Evolutionary conservation across 2,888 invertebrate species (phyloP).

Genomic region (Drosophila histrio): DNA sequence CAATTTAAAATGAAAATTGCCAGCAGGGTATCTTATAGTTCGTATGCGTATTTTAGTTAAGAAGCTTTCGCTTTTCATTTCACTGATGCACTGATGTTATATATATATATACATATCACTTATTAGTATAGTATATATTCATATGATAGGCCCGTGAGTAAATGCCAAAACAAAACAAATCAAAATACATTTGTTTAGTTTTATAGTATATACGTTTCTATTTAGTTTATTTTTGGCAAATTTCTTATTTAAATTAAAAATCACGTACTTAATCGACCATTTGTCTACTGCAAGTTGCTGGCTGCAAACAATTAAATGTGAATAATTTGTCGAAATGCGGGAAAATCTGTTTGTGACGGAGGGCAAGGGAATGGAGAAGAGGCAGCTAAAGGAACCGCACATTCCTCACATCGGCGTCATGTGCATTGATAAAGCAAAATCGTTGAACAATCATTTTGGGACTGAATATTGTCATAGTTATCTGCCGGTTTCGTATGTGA

Average conservation of each 20-base stretch:
- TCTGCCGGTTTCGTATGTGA: slow-evolving; percentile 93
- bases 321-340: neutral
- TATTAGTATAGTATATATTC: too few relatives aligned
- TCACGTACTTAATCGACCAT: neutral
- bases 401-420: slow-evolving; percentile 89
- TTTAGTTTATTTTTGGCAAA: neutral
- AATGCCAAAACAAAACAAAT: neutral
- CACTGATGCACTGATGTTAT: neutral
- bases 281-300: neutral
- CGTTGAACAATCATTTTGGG: slow-evolving; percentile 85
- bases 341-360: neutral
- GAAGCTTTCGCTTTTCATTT: neutral
- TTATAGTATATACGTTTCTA: neutral
- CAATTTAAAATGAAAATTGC: neutral
- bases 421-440: slow-evolving; percentile 87
- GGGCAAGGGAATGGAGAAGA: neutral
- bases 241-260: neutral
- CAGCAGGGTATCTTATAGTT: too few relatives aligned
- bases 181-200: neutral
- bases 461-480: slow-evolving; percentile 87
- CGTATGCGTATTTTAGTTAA: neutral
- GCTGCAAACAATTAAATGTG: neutral
- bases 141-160: neutral
- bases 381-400: neutral
- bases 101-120: neutral